Evolutionary conservation across 2,888 invertebrate genomes (phyloP), one percentile per base, ranked within the genome.

Genomic region (Standfussiana lucernea): DNA sequence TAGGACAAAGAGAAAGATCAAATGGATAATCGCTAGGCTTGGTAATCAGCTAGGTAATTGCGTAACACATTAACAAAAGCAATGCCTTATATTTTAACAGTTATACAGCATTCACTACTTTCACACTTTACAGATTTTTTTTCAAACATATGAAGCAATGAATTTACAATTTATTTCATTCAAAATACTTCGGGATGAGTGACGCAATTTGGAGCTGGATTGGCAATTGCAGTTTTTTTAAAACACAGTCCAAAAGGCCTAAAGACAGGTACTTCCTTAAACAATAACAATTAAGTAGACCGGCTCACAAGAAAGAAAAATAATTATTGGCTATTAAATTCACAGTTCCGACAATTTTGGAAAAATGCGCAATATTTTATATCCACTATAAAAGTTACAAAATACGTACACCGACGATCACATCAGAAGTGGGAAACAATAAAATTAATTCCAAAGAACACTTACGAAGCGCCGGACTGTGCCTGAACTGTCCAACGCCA

Each of bases 401-500:
- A 65, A 83, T 53, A 42, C 42, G 28, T 35, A 61, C 77, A 59
- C 24, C 2, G 13, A 59, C 42, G 37, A 18, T 53, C 13, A 47
- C 47, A 72, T 28, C 61, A 74, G 69, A 75, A 79, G 56, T 65
- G n/a, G 37, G 42, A 61, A 40, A 74, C 72, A 72, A 76, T 75
- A 50, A 79, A 81, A 84, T 72, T 68, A 76, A 82, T 85, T 79
- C 64, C 53, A n/a, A 50, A 68, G 71, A 74, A 75, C 65, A 75
- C 18, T 77, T 71, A 66, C 28, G 68, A 71, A 79, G 66, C 53
- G 66, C 28, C 13, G 24, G 53, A 62, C 37, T 21, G n/a, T 50
- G 73, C 67, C 59, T 67, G 56, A 87, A 89, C 84, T 81, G 84
- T 84, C 88, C 86, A 80, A 85, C 80, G 77, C 76, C 70, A 85